Base-by-base conservation (phyloP, 2,113 vertebrate species). In the Oriolus oriolus region DNA sequence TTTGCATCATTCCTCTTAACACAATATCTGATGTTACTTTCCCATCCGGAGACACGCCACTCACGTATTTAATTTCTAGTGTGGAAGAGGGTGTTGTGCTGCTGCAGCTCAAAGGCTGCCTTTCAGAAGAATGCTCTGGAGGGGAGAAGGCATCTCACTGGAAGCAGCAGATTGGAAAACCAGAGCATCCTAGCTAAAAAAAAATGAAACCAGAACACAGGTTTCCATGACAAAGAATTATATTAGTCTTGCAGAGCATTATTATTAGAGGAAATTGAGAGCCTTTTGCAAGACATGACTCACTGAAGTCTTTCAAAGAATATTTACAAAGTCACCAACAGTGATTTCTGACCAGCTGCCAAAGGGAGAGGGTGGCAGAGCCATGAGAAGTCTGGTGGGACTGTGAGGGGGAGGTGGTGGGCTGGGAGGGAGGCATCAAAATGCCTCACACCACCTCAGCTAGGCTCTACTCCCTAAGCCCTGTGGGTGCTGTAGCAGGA, bases 101-200 rank as follows among this genome's bases (percentile, higher is more conserved):
- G 1, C n/a, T 7, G 39, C 0, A 1, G 52, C 83, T 92, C 89
- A 37, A 64, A 83, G 54, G 50, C 66, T 90, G 45, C 41, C 69
- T 88, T 56, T 75, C 49, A 74, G 54, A 70, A 31, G 39, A 63
- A 35, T 1, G 6, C 61, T 71, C 85, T 1, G 1, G 63, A 83
- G 78, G 56, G 47, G 21, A 94, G 83, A 84, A 35, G 10, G 33
- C 56, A 80, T 66, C 89, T 92, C 83, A 81, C 64, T 89, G 89
- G 86, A 93, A 89, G 33, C 24, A 8, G 64, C 44, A 71, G 74
- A 95, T 71, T 84, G 65, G 74, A 94, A 93, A 95, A 95, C 22
- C 91, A 95, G 91, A 93, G 60, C 80, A 87, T 74, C 68, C 68
- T 21, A 31, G 44, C 76, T 76, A 49, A 86, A 84, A 91, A 42